Evolutionary conservation across 2,113 vertebrate genomes (phyloP).

Genomic region (Tauraco erythrolophus): DNA sequence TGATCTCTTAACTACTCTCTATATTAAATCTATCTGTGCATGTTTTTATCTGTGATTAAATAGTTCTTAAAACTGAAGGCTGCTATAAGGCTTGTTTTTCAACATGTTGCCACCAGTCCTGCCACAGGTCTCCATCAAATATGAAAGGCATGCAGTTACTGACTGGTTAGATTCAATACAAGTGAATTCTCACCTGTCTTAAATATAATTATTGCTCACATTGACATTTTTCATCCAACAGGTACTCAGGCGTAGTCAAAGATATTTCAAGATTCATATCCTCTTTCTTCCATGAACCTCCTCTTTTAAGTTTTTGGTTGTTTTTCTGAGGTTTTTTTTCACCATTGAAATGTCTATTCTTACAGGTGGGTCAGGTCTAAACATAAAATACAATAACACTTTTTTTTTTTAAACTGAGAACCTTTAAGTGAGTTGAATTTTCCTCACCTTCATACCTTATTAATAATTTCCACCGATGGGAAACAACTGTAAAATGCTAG

Average conservation of each 20-base stretch:
- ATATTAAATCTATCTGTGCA: background rate
- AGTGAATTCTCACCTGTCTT: background rate
- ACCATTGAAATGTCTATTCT: background rate
- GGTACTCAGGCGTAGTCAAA: background rate
- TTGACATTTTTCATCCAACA: background rate
- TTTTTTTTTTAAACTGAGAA: background rate
- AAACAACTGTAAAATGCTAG: background rate
- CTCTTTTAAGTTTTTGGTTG: no score
- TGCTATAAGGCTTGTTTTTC: background rate
- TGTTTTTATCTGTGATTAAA: background rate
- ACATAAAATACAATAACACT: background rate
- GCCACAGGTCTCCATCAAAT: background rate
- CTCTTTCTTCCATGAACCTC: rapidly evolving
- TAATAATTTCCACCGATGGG: background rate
- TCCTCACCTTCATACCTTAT: background rate
- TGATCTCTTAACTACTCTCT: background rate
- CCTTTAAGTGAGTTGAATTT: background rate
- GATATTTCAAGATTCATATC: background rate
- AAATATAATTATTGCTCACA: background rate
- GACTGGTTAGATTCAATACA: background rate
- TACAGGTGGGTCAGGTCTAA: background rate
- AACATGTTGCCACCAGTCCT: background rate
- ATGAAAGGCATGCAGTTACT: background rate
- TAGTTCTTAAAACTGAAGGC: background rate
- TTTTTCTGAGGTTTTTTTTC: background rate